Evolutionary conservation across 2,113 vertebrate genomes (phyloP), one percentile per base, ranked within the genome.

Genomic region (Neodontobutis hainanensis): DNA sequence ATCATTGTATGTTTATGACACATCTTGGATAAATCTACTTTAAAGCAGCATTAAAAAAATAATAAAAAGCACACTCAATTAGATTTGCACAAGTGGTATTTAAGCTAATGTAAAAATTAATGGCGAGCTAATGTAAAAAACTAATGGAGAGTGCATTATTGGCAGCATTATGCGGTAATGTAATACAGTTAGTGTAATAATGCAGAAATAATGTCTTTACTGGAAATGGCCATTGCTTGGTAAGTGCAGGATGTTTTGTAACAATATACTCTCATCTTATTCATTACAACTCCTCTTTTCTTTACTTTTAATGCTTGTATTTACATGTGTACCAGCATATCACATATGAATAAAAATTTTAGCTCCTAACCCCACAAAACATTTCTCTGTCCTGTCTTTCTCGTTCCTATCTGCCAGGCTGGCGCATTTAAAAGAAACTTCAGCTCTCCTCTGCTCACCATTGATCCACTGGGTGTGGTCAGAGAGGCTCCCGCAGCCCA

Each of bases 391-490:
- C 47, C 12, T 11, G 16, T 27, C 52, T 45, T 14, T 60, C 44
- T 27, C 34, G 8, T 56, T 12, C 48, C 38, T 34, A 38, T 70
- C 34, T 50, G 10, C 78, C 80, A 96, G 95, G 87, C 92, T 0
- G 91, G 94, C 68, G 92, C 93, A 48, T 97, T 96, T 87, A 94
- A 94, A 45, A 91, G 95, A 14, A 96, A 96, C 89, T 95, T 97
- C 92, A 97, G 95, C 86, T 96, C 95, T 58, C 95, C 95, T 0
- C 90, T 97, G 66, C 90, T 96, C 19, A 91, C 94, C 48, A 90
- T 85, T 2, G 94, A 95, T 7, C 86, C 85, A 11, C 90, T 94
- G 68, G 88, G 87, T 35, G 82, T 89, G 57, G 89, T 91, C 50
- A 90, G 84, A 86, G 94, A 95, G 73, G 88, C 92, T 51, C 92